Evolutionary conservation across 2,113 vertebrate species (phyloP).

Genomic region (Lichenostomus cassidix): DNA sequence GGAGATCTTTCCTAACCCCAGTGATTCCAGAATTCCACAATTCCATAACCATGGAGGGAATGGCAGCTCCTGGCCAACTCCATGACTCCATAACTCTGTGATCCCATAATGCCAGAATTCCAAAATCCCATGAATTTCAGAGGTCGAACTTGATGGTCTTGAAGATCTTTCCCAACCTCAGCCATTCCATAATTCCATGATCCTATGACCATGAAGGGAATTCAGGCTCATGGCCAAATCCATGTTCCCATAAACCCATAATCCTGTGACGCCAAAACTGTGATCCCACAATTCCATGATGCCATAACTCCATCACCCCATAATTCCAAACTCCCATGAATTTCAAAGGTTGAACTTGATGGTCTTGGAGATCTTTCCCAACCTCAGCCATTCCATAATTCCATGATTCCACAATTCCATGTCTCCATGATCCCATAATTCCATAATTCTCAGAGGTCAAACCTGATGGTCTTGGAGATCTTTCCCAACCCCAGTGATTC

Average conservation of each 20-base stretch:
- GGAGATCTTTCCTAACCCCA: background rate
- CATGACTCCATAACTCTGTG: background rate
- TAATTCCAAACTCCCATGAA: background rate
- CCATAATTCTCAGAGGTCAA: background rate
- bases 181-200: no score
- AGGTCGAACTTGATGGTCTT: fast-evolving
- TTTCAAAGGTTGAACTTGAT: background rate
- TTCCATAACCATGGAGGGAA: background rate
- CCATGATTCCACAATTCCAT: no score
- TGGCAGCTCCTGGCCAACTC: background rate
- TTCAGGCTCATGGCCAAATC: background rate
- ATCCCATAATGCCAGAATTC: background rate
- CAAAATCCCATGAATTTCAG: background rate
- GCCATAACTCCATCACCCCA: no score
- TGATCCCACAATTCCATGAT: no score
- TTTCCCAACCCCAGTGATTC: background rate
- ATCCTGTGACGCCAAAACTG: background rate
- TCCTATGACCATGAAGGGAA: background rate
- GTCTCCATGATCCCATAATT: no score
- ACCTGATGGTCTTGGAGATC: fast-evolving
- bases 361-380: no score
- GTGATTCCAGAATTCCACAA: no score
- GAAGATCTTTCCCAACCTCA: background rate
- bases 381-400: no score
- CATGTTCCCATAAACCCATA: background rate